Conservation (phyloP, 2,113 vertebrate species). For the Hippocampus comes region DNA sequence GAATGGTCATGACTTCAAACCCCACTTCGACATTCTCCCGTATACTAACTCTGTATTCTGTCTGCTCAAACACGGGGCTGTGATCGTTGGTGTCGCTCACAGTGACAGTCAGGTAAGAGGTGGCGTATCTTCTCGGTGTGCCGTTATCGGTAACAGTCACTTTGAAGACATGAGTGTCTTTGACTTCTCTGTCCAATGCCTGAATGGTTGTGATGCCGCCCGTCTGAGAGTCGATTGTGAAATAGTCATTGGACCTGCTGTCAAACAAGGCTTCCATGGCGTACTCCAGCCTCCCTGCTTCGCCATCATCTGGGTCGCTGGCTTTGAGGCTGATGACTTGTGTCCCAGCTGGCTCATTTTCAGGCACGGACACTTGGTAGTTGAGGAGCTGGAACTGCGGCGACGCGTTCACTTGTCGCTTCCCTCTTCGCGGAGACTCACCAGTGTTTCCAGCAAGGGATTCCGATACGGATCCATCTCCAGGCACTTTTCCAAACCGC, state of each 20-base stretch:
- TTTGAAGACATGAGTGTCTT: constrained; percentile 91
- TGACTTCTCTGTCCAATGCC: constrained; percentile 87
- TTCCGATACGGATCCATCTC: constrained; percentile 13
- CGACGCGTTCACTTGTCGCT: constrained; percentile 73
- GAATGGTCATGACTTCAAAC: constrained; percentile 90
- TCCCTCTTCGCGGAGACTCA: constrained; percentile 50
- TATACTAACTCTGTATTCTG: constrained; percentile 83
- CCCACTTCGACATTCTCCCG: constrained; percentile 92
- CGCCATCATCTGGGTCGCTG: constrained; percentile 84
- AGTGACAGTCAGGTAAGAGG: constrained; percentile 84
- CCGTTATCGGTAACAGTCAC: constrained; percentile 83
- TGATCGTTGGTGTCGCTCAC: constrained; percentile 96
- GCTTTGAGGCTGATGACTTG: constrained; percentile 85
- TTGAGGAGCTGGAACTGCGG: constrained; percentile 89
- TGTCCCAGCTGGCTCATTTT: constrained; percentile 87
- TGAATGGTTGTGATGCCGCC: constrained; percentile 82
- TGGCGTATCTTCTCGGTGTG: constrained; percentile 75
- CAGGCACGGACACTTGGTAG: constrained; percentile 89
- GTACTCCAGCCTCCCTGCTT: constrained; percentile 85
- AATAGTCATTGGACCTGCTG: constrained; percentile 86
- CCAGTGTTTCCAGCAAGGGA: constrained; percentile 6
- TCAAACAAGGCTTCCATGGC: constrained; percentile 90
- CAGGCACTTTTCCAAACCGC: constrained; percentile 25
- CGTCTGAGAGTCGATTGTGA: constrained; percentile 79
- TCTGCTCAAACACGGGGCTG: constrained; percentile 86